phyloP scores from a whole-genome alignment of 2,888 invertebrate species.

The Epicampocera succincta region DNA sequence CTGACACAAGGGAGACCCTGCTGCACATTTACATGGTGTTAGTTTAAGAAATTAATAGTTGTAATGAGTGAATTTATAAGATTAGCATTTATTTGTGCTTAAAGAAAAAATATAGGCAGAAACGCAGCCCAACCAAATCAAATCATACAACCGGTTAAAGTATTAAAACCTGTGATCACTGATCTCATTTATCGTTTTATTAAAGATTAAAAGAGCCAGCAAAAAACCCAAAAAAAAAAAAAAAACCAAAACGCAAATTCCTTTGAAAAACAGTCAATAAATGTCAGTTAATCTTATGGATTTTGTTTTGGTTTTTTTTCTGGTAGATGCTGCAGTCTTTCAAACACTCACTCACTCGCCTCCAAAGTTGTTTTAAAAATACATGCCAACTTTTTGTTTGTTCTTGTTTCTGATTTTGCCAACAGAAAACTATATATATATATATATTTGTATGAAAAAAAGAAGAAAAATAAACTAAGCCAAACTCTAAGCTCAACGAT shows the following conservation, averaged over 20 bases:
- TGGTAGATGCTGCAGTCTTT: slow-evolving; percentile 14
- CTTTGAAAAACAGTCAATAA: slow-evolving; percentile 77
- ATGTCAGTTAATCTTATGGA: slow-evolving; percentile 75
- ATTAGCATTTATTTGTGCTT: slow-evolving; percentile 68
- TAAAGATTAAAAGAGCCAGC: slow-evolving; percentile 53
- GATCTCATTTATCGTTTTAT: slow-evolving; percentile 72
- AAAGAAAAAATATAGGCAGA: too few species aligned
- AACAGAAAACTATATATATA: slow-evolving; percentile 20
- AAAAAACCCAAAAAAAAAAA: slow-evolving; percentile 22
- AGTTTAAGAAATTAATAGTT: slow-evolving; percentile 73
- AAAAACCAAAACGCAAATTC: slow-evolving; percentile 50
- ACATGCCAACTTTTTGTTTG: neutral
- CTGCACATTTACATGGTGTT: slow-evolving; percentile 69
- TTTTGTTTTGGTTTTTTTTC: slow-evolving; percentile 41
- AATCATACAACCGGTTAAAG: slow-evolving; percentile 55
- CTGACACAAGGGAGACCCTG: slow-evolving; percentile 63
- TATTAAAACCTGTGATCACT: slow-evolving; percentile 63
- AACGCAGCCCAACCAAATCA: slow-evolving; percentile 16
- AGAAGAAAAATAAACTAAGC: slow-evolving; percentile 43
- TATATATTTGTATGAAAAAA: slow-evolving; percentile 31
- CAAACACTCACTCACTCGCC: slow-evolving; percentile 28
- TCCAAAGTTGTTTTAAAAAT: slow-evolving; percentile 14
- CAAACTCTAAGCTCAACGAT: slow-evolving; percentile 24
- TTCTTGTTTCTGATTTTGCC: too few species aligned
- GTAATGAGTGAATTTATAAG: slow-evolving; percentile 76